Conservation (phyloP, 2,888 invertebrate species). For the Drosophila flavopinicola region DNA sequence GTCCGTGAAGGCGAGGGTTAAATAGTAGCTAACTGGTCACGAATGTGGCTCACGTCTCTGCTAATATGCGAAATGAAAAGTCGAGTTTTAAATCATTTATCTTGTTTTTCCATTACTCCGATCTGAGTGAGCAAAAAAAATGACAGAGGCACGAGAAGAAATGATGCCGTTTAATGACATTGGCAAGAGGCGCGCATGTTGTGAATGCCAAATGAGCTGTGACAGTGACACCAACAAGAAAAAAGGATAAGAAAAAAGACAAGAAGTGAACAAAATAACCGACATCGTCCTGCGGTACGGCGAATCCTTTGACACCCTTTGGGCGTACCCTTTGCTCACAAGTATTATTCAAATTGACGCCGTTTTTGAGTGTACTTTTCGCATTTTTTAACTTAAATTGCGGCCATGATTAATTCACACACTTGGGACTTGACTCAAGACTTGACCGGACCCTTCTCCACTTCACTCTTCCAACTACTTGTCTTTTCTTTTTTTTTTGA, state of each 20-base stretch:
- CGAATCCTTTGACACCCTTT: constrained; percentile 63
- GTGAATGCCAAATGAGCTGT: constrained; percentile 76
- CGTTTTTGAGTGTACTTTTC: constrained; percentile 76
- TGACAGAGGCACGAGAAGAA: constrained; percentile 68
- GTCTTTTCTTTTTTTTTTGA: constrained; percentile 11
- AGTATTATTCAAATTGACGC: constrained; percentile 65
- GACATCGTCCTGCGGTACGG: constrained; percentile 18
- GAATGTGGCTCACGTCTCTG: constrained; percentile 64
- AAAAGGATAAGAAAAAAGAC: neutral
- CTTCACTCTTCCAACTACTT: constrained; percentile 33
- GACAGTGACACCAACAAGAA: constrained; percentile 63
- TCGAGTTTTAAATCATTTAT: constrained; percentile 78
- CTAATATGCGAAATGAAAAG: constrained; percentile 80
- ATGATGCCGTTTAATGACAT: constrained; percentile 66
- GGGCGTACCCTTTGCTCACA: constrained; percentile 21
- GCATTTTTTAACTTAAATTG: constrained; percentile 75
- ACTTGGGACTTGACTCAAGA: constrained; percentile 11
- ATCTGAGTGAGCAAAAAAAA: constrained; percentile 34
- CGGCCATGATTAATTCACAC: constrained; percentile 72
- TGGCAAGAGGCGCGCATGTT: constrained; percentile 68
- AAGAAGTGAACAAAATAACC: constrained; percentile 4
- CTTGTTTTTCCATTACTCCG: constrained; percentile 69
- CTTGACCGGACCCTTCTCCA: constrained; percentile 33
- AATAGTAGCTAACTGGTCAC: constrained; percentile 54
- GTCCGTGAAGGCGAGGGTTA: constrained; percentile 37